Conservation (phyloP, 2,797 vertebrate species). For the Mallotus villosus region DNA sequence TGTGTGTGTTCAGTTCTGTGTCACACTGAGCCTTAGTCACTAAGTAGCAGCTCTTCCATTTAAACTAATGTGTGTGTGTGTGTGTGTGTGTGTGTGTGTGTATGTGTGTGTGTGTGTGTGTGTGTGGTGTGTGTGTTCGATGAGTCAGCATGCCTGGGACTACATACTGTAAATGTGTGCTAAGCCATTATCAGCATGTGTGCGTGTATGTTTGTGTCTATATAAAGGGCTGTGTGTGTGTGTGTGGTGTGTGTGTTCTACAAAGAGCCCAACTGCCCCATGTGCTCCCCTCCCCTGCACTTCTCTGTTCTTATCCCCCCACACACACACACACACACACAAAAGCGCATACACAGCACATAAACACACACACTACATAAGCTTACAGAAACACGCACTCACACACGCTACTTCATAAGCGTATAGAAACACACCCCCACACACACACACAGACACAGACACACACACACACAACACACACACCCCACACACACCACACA, state of each 20-base stretch:
- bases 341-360: conserved; percentile 2
- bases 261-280: conserved; percentile 38
- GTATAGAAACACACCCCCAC: conserved; percentile 28
- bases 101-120: conserved; percentile 25
- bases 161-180: no score
- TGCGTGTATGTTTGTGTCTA: conserved; percentile 14
- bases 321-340: conserved; percentile 45
- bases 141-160: not conserved
- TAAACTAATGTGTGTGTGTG: conserved; percentile 38
- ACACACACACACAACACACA: conserved; percentile 42
- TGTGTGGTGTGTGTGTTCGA: conserved; percentile 26
- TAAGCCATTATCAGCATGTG: not conserved
- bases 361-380: no score
- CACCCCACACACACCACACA: conserved; percentile 51
- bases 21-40: not conserved
- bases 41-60: conserved; percentile 10
- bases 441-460: conserved; percentile 48
- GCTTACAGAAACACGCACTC: conserved; percentile 35
- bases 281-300: conserved; percentile 45
- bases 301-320: conserved; percentile 32
- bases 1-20: conserved; percentile 13
- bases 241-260: conserved; percentile 51
- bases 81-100: not conserved
- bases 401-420: conserved; percentile 18
- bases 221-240: conserved; percentile 31